phyloP scores from a whole-genome alignment of 1,140 invertebrate species.

The Macrobrachium rosenbergii region DNA sequence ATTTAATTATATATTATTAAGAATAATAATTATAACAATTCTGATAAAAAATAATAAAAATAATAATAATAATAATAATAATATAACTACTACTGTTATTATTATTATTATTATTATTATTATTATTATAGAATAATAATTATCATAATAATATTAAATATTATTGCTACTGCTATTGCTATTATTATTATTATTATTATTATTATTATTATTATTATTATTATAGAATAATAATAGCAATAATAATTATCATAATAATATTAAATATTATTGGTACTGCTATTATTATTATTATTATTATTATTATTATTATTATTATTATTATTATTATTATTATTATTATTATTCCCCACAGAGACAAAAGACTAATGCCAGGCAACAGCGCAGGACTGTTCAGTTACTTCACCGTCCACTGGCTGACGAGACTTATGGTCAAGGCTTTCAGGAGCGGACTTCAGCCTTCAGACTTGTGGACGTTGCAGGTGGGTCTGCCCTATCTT shows the following conservation, averaged over 20 bases:
- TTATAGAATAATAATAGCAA: no score
- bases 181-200: not conserved
- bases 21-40: no score
- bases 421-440: slow-evolving; percentile 74
- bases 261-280: no score
- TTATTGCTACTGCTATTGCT: not conserved
- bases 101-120: no score
- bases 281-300: not conserved
- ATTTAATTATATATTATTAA: not conserved
- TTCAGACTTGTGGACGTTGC: slow-evolving; percentile 71
- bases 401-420: slow-evolving; percentile 76
- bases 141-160: no score
- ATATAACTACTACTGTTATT: no score
- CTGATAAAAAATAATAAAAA: no score
- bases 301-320: not conserved
- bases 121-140: no score
- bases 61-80: no score
- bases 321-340: not conserved
- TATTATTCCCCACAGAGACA: slow-evolving; percentile 41
- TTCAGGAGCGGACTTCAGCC: slow-evolving; percentile 71
- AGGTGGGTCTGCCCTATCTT: slow-evolving; percentile 13
- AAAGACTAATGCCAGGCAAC: slow-evolving; percentile 65
- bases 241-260: no score
- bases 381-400: slow-evolving; percentile 74
- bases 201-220: not conserved